Base-by-base conservation (phyloP, 2,888 invertebrate species). In the Blastobasis lacticolella region DNA sequence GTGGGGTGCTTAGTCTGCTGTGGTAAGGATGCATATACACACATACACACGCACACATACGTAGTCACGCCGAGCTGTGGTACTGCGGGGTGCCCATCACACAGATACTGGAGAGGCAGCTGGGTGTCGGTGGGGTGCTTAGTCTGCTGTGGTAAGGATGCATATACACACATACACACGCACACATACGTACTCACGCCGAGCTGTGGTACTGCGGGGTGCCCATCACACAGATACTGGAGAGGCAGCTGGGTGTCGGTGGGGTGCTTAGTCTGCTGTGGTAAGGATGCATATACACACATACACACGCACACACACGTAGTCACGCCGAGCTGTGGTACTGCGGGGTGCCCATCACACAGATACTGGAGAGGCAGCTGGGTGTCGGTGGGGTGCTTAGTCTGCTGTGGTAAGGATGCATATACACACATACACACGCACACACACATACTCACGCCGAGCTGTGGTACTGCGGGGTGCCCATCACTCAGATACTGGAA, bases 351-450 rank as follows among this genome's bases (percentile, higher is more conserved):
- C 94, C 95, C 38, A 94, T 95, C 64, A 93, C 93, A 51, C 93
- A 94, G 63, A 96, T 99, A 46, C 89, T 99, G 58, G 97, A 97
- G 79, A 93, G 97, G 69, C 96, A 97, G 71, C 92, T 99, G 57
- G 99, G 99, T 23, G 96, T 99, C 55, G 99, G 99, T 1, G 99
- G 99, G 10, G 98, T 99, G 6, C 95, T 99, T 57, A 96, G 97
- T 37, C 87, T 99, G 59, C 87, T 99, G 9, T 99, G 99, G 99
- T 89, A 7, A 71, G 76, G 3, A 23, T 3, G 3, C 23, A 23
- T 3, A 23, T 3, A 23, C 23, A 23, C 23, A 23, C 23, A 23
- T 23, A 23, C 23, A 23, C 23, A 23, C 3, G 23, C n/a, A n/a
- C n/a, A n/a, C n/a, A n/a, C n/a, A n/a, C n/a, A n/a, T n/a, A n/a